Evolutionary conservation across 2,888 invertebrate genomes (phyloP).

Genomic region (Sminthurinus aureus): DNA sequence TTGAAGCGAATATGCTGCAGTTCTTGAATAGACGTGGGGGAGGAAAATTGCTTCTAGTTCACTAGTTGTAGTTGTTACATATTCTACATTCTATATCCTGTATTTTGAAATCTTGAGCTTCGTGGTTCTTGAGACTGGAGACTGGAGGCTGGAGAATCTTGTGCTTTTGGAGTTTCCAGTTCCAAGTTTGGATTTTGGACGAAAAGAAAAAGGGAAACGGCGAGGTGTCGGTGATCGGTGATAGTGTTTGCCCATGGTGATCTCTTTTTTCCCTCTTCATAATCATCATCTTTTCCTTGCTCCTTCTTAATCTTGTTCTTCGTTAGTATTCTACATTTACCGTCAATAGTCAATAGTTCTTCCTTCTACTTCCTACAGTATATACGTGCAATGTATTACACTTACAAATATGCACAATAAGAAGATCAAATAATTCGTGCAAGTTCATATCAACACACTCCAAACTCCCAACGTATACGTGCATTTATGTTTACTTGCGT

Average conservation of each 20-base stretch:
- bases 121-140: background rate
- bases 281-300: background rate
- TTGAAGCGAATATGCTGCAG: conserved; percentile 27
- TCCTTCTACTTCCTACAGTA: too few species aligned
- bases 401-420: too few species aligned
- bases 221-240: background rate
- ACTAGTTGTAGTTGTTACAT: background rate
- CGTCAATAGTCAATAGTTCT: too few species aligned
- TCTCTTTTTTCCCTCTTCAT: background rate
- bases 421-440: too few species aligned
- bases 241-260: conserved; percentile 8
- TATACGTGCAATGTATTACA: too few species aligned
- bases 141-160: background rate
- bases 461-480: too few species aligned
- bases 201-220: background rate
- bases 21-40: conserved; percentile 32
- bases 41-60: conserved; percentile 35
- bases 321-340: background rate
- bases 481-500: too few species aligned
- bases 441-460: too few species aligned
- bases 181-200: too few species aligned
- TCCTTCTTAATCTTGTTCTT: background rate
- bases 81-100: background rate
- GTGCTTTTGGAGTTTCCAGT: background rate
- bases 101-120: too few species aligned